Evolutionary conservation across 2,888 invertebrate genomes (phyloP).

Genomic region (Heliconius hortense): DNA sequence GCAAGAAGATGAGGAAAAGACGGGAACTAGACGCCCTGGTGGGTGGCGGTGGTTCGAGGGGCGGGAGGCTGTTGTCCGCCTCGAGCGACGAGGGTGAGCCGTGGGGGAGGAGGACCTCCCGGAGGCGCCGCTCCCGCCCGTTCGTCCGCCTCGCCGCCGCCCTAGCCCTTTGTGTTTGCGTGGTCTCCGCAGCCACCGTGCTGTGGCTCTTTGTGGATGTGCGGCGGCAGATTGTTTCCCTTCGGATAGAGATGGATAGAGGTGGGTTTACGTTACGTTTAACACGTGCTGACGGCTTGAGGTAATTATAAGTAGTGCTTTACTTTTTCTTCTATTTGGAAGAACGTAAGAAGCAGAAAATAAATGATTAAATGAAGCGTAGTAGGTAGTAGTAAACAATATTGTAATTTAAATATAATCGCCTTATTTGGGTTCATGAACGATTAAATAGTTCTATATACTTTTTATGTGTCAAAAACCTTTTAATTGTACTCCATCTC

Average conservation of each 20-base stretch:
- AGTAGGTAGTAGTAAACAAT: neutral
- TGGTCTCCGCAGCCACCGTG: constrained; percentile 84
- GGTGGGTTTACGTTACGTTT: constrained; percentile 67
- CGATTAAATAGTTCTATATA: neutral
- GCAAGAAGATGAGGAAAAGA: constrained; percentile 89
- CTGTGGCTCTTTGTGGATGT: constrained; percentile 87
- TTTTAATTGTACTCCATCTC: neutral
- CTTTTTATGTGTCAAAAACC: neutral
- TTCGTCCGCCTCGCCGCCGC: constrained; percentile 83
- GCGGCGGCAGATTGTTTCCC: constrained; percentile 84
- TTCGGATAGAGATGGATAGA: constrained; percentile 85
- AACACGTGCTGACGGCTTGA: neutral
- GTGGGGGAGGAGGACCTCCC: constrained; percentile 67
- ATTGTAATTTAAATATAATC: neutral
- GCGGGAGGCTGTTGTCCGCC: constrained; percentile 83
- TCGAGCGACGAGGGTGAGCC: constrained; percentile 83
- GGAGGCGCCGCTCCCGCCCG: constrained; percentile 73
- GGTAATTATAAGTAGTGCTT: constrained; percentile 2
- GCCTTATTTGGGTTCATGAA: neutral
- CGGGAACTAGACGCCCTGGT: constrained; percentile 89
- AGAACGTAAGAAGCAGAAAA: neutral
- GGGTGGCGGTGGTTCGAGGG: constrained; percentile 74
- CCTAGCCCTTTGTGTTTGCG: constrained; percentile 83
- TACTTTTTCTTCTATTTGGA: constrained; percentile 25
- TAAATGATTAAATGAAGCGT: neutral